Evolutionary conservation across 2,113 vertebrate genomes (phyloP), one percentile per base, ranked within the genome.

Genomic region (Cyanoderma ruficeps): DNA sequence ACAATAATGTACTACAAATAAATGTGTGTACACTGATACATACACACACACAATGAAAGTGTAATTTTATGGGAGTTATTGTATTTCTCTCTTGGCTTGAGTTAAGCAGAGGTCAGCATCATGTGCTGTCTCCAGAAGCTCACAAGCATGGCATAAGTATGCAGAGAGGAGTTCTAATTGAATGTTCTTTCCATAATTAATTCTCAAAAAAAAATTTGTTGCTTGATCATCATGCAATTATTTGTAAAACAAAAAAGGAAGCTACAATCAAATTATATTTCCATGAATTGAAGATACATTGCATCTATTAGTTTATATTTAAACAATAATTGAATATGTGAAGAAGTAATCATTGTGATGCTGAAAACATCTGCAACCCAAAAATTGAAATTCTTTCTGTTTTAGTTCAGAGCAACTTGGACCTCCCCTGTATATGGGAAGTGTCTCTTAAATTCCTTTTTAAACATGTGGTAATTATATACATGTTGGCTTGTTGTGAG

Each of bases 221-320:
- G 20, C 42, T 67, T 74, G 53, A 67, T 21, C 28, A 44, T 61
- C 74, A 60, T 39, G 33, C 55, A 95, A 85, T 86, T 80, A 80
- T 24, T 24, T 79, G 49, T 33, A 37, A 44, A 76, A 83, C 65
- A 39, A 35, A 70, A 92, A n/a, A 53, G 41, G 67, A 86, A 96
- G 64, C 77, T 84, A 69, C 77, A 97, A 95, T 96, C 81, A 94
- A 71, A 86, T 91, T 76, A 30, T 44, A 13, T 61, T 60, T 88
- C 71, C 76, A 89, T 86, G 23, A 91, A 89, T 53, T 57, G 15
- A 90, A 96, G 84, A 92, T 63, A 42, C 35, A 96, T 83, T 90
- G 63, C n/a, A 44, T 87, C 56, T 90, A 83, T 96, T 97, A 96
- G 15, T 92, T 95, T 95, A 89, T 75, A 89, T 94, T 98, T 97